These are phyloP conservation scores for Cataglyphis livida DNA, from an alignment of 2,888 invertebrate genomes.

Conservation along the genomic window DNA sequence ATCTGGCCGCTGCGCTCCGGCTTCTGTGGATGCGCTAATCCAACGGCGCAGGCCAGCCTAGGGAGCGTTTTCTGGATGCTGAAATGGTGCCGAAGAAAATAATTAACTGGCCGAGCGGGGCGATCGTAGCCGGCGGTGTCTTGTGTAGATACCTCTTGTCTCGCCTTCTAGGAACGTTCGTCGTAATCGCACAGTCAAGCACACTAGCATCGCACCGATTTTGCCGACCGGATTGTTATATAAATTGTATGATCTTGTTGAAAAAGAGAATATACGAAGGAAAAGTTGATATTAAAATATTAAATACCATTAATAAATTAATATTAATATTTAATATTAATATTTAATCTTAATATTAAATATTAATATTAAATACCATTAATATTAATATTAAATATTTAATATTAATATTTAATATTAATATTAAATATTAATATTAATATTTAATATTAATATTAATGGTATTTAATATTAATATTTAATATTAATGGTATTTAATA, in stretches of 20 bases:
- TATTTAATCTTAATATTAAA: too few species aligned
- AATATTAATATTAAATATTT: too few species aligned
- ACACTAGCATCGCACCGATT: neutral
- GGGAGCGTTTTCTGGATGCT: conserved; percentile 47
- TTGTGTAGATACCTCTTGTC: conserved; percentile 30
- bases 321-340: too few species aligned
- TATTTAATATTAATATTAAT: too few species aligned
- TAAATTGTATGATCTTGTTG: neutral
- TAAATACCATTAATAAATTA: too few species aligned
- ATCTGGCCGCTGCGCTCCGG: conserved; percentile 66
- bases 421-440: too few species aligned
- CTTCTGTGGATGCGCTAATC: conserved; percentile 73
- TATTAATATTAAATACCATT: too few species aligned
- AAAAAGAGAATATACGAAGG: neutral
- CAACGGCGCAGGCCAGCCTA: conserved; percentile 48
- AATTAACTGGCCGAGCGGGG: conserved; percentile 39
- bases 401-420: too few species aligned
- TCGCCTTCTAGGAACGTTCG: conserved; percentile 35
- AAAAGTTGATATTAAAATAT: neutral
- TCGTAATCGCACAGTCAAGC: conserved; percentile 4
- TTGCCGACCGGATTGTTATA: conserved; percentile 24
- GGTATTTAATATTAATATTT: too few species aligned
- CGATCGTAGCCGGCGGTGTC: conserved; percentile 25
- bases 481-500: too few species aligned
- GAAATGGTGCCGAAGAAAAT: conserved; percentile 54